Evolutionary conservation across 2,113 vertebrate species (phyloP), one percentile per base, ranked within the genome.

Genomic region (Paedocypris sp.): DNA sequence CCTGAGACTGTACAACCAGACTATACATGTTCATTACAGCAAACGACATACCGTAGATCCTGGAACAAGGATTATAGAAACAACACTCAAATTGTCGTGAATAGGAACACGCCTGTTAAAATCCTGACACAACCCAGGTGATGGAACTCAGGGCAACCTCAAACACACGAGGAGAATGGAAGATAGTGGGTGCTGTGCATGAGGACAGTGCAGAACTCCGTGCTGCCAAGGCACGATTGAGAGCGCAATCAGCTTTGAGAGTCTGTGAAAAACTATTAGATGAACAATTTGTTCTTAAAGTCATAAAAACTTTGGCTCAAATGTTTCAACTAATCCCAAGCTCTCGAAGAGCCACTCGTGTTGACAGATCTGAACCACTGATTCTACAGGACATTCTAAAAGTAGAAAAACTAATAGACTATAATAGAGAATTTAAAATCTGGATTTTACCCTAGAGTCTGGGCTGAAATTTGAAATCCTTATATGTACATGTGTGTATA

Each of bases 301-400:
- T 51, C 57, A 54, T n/a, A 53, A 68, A 58, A 29, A 15, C 28
- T 15, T 39, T 39, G 13, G 67, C 61, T 60, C 43, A 51, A 64
- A 45, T 75, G 71, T 75, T 71, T 53, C 20, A 26, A 28, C 36
- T 72, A 18, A 26, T 75, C 66, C 78, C 62, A 48, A 61, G 65
- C 78, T 77, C 68, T 77, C 25, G 25, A 35, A 52, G 48, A 60
- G 60, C 33, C 66, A 47, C 19, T 20, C 45, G 50, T 20, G 6
- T 62, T 68, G 64, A 79, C 72, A 79, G 75, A 45, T 4, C 3
- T n/a, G n/a, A n/a, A n/a, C n/a, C n/a, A n/a, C n/a, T n/a, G n/a
- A n/a, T n/a, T n/a, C n/a, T n/a, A n/a, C n/a, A n/a, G n/a, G n/a
- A n/a, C n/a, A n/a, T n/a, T n/a, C n/a, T n/a, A n/a, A n/a, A n/a